A percentile compares a stretch with the other conserved stretches of the same genome.
Conservation (phyloP, 2,113 vertebrate genomes). For the Elephantulus edwardii region DNA sequence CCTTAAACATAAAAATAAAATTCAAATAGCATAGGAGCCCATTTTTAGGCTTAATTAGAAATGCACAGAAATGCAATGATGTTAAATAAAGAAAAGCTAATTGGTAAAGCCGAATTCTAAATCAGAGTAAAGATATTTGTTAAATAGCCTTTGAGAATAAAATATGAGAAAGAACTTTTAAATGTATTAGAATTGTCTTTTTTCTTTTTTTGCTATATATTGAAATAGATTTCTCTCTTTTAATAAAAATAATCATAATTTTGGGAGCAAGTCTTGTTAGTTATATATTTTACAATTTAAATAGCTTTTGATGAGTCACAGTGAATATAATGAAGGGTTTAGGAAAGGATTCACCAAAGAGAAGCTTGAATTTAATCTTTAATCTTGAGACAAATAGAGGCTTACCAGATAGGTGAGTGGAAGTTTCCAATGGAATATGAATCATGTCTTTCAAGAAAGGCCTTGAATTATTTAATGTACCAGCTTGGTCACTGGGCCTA, state of each 20-base stretch:
- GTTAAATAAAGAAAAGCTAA: background rate
- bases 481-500: background rate
- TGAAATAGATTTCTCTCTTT: background rate
- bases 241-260: background rate
- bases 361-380: background rate
- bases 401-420: background rate
- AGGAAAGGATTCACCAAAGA: background rate
- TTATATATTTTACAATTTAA: background rate
- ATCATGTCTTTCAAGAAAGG: background rate
- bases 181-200: background rate
- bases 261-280: background rate
- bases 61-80: background rate
- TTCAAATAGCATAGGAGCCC: background rate
- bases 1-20: background rate
- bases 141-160: background rate
- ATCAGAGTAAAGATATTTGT: background rate
- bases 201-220: background rate
- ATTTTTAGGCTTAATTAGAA: conserved; percentile 1
- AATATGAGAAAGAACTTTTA: background rate
- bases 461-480: background rate
- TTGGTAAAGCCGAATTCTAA: background rate
- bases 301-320: background rate
- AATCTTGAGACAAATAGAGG: background rate
- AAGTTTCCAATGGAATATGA: background rate
- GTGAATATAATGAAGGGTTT: background rate